Percentiles rank a stretch among this genome's conserved stretches.
Conservation (phyloP, 30 jellyfish, hydroid and myxozoan species). For the Aurelia aurita complex sp. Pacific region DNA sequence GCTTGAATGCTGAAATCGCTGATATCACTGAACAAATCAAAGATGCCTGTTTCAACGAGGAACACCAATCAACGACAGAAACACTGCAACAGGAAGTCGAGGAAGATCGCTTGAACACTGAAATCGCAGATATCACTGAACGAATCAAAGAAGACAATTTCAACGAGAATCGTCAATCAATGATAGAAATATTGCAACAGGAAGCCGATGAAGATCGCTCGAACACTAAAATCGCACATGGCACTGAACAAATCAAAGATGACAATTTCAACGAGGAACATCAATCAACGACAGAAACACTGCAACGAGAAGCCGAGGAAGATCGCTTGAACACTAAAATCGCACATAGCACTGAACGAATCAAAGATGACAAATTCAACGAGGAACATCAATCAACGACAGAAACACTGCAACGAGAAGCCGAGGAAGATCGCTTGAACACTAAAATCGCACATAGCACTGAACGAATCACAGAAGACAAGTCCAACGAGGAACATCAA, state of each 20-base stretch:
- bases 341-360: background rate
- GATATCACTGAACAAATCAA: background rate
- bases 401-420: background rate
- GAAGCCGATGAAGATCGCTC: background rate
- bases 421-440: background rate
- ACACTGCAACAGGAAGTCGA: background rate
- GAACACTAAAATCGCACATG: background rate
- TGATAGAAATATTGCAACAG: background rate
- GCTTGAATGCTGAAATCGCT: background rate
- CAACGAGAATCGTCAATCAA: too few relatives aligned
- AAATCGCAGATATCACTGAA: background rate
- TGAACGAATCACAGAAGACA: background rate
- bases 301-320: background rate
- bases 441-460: background rate
- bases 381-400: too few relatives aligned
- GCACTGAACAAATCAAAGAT: background rate
- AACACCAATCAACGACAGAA: background rate
- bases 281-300: too few relatives aligned
- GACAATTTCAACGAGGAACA: too few relatives aligned
- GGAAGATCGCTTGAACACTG: background rate
- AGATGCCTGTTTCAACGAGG: background rate
- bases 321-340: background rate
- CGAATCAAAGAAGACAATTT: background rate
- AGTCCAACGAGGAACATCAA: too few relatives aligned
- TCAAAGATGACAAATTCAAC: background rate